A percentile compares a stretch with the other conserved stretches of the same genome.
phyloP scores from a whole-genome alignment of 1,140 invertebrate species.

The Laupala kohalensis region DNA sequence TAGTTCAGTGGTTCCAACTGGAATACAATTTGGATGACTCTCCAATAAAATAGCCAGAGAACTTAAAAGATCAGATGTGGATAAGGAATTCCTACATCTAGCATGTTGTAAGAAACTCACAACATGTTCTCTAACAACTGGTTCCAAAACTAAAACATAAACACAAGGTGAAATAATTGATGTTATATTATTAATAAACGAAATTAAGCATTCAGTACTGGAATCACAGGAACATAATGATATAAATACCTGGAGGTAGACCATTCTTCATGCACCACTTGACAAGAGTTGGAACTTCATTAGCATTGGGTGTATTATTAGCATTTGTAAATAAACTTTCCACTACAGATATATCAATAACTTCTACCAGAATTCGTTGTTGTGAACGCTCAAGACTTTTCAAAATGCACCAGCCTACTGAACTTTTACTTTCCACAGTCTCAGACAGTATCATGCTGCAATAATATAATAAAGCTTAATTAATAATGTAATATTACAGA shows the following conservation, averaged over 20 bases:
- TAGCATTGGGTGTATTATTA: not conserved
- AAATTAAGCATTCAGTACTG: too few species aligned
- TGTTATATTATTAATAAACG: too few species aligned
- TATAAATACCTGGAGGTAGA: not conserved
- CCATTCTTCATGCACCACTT: not conserved
- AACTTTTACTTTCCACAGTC: not conserved
- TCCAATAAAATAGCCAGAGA: not conserved
- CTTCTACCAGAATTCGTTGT: not conserved
- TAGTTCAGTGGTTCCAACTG: not conserved
- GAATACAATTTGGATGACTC: not conserved
- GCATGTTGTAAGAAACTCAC: not conserved
- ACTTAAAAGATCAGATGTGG: not conserved
- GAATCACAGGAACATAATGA: too few species aligned
- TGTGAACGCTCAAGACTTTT: not conserved
- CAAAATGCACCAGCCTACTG: not conserved
- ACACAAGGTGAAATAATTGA: not conserved
- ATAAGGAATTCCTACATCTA: not conserved
- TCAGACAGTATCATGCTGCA: not conserved
- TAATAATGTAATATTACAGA: too few species aligned
- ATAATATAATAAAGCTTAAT: too few species aligned
- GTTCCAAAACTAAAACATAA: not conserved
- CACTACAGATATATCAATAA: not conserved
- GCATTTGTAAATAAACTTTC: not conserved
- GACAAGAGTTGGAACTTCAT: not conserved
- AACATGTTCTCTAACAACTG: not conserved